Percentiles rank a stretch among this genome's conserved stretches.
phyloP scores from a whole-genome alignment of 2,888 invertebrate genomes.

The Itoplectis maculator region DNA sequence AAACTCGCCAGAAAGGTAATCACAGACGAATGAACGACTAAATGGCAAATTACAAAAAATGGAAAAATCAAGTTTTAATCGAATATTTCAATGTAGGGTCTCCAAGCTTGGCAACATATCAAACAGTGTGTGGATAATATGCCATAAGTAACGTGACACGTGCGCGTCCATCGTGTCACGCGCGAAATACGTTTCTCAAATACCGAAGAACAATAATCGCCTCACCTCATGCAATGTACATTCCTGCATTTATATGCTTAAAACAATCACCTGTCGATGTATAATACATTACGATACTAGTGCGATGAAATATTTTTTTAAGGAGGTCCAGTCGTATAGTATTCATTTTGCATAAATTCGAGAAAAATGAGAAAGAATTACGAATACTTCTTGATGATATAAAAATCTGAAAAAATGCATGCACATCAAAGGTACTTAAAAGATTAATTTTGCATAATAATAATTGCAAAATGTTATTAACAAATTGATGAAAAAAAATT shows the following conservation, averaged over 20 bases:
- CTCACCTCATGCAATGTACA: constrained; percentile 75
- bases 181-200: constrained; percentile 76
- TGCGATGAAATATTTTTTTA: too few relatives aligned
- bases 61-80: constrained; percentile 59
- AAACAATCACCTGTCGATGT: constrained; percentile 57
- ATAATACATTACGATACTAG: too few relatives aligned
- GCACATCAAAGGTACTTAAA: too few relatives aligned
- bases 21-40: neutral
- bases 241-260: constrained; percentile 76
- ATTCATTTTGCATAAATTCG: too few relatives aligned
- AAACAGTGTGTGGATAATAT: constrained; percentile 88
- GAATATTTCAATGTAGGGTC: constrained; percentile 86
- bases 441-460: too few relatives aligned
- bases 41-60: neutral
- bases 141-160: constrained; percentile 48
- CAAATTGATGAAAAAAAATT: too few relatives aligned
- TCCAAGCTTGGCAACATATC: constrained; percentile 92
- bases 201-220: constrained; percentile 81
- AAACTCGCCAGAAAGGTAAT: constrained; percentile 91
- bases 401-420: too few relatives aligned
- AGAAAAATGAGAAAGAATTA: too few relatives aligned
- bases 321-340: too few relatives aligned
- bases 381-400: too few relatives aligned
- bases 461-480: too few relatives aligned
- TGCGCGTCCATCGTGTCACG: constrained; percentile 1